A percentile compares a stretch with the other conserved stretches of the same genome.
phyloP scores from a whole-genome alignment of 2,797 vertebrate species.

The Poeciliopsis turneri region DNA sequence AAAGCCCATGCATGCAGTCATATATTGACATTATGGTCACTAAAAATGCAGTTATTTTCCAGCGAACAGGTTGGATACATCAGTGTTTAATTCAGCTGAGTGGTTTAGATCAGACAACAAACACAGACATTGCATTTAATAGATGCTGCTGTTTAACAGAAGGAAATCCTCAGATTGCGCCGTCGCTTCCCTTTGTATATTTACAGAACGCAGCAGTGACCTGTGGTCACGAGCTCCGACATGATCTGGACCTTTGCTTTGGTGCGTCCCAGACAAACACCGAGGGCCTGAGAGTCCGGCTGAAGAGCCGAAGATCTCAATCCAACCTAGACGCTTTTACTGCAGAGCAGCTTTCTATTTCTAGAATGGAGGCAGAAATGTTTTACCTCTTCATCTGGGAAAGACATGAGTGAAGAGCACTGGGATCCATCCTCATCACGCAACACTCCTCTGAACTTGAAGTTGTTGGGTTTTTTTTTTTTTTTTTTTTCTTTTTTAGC shows the following conservation, averaged over 20 bases:
- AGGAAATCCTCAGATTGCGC: constrained; percentile 28
- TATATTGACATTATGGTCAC: not conserved
- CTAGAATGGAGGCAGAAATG: not conserved
- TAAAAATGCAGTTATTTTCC: not conserved
- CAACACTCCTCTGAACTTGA: constrained; percentile 5
- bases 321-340: constrained; percentile 3
- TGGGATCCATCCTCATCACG: not conserved
- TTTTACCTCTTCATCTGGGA: not conserved
- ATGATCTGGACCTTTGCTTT: not conserved
- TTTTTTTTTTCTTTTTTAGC: constrained; percentile 16
- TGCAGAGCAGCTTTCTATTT: not conserved
- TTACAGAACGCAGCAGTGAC: constrained; percentile 19
- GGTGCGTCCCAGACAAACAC: constrained; percentile 24
- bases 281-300: constrained; percentile 6
- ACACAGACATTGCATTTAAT: constrained; percentile 42
- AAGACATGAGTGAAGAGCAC: not conserved
- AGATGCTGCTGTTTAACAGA: constrained; percentile 22
- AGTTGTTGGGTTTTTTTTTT: not conserved
- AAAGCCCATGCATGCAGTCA: not conserved
- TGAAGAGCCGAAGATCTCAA: constrained; percentile 16
- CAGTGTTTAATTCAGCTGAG: constrained; percentile 67
- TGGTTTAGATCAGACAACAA: constrained; percentile 42
- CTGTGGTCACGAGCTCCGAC: not conserved
- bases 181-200: constrained; percentile 4
- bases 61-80: constrained; percentile 19